phyloP scores from a whole-genome alignment of 1,140 invertebrate genomes.

The Seison nebaliae region DNA sequence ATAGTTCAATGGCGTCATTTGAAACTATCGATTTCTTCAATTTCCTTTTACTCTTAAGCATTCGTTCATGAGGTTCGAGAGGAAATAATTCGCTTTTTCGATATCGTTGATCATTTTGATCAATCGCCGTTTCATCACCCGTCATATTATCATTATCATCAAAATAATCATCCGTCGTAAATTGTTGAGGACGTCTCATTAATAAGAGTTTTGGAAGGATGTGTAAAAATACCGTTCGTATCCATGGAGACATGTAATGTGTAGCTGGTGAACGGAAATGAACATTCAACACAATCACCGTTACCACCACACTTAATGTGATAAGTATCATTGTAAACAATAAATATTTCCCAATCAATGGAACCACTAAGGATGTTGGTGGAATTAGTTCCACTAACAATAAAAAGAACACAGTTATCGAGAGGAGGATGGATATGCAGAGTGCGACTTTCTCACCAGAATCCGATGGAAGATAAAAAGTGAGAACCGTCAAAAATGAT shows the following conservation, averaged over 20 bases:
- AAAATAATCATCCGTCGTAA: too few relatives aligned
- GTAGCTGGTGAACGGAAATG: constrained; percentile 25
- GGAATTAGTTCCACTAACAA: constrained; percentile 27
- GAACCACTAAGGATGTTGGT: constrained; percentile 26
- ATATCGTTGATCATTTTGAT: too few relatives aligned
- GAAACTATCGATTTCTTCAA: too few relatives aligned
- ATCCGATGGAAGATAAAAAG: constrained; percentile 28
- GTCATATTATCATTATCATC: too few relatives aligned
- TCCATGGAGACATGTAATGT: constrained; percentile 26
- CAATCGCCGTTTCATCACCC: too few relatives aligned
- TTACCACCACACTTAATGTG: constrained; percentile 27
- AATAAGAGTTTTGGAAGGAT: constrained; percentile 24
- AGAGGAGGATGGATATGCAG: constrained; percentile 27
- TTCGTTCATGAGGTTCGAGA: too few relatives aligned
- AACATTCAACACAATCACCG: constrained; percentile 25
- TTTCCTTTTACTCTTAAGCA: too few relatives aligned
- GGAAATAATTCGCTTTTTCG: too few relatives aligned
- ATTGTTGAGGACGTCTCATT: constrained; percentile 26
- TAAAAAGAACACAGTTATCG: constrained; percentile 27
- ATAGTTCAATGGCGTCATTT: too few relatives aligned
- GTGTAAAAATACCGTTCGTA: constrained; percentile 23
- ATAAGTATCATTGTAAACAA: constrained; percentile 29
- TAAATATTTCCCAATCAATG: constrained; percentile 27
- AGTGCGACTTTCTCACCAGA: constrained; percentile 28
- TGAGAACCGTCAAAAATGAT: constrained; percentile 30